Evolutionary conservation across 2,888 invertebrate species (phyloP), one percentile per base, ranked within the genome.

Genomic region (Oscheius sp.): DNA sequence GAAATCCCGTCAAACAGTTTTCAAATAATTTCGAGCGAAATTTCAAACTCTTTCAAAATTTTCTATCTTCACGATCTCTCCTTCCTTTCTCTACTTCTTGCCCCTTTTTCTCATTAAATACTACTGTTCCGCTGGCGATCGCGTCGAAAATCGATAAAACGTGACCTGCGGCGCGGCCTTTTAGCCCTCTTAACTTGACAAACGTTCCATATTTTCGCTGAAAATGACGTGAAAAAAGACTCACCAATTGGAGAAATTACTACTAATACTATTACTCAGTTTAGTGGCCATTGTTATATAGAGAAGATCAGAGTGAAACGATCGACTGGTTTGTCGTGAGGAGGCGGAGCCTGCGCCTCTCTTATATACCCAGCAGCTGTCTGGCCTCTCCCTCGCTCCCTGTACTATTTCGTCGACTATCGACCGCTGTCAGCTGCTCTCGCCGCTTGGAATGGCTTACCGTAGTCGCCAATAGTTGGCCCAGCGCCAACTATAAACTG

Each of bases 371-470:
- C 21, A 42, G 51, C 42, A 42, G 42, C 42, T 42, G 2, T 73
- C 65, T 73, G 63, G 48, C 51, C 35, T 73, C 73, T 73, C 73
- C 42, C 42, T n/a, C 42, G 1, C 37, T 62, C 11, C 13, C 4
- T 37, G 35, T 21, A 48, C 62, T 62, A 11, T 72, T 48, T 73
- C 65, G 63, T 50, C 48, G 21, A 37, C n/a, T 42, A 70, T 71
- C 60, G 71, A 60, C 47, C 29, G 51, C 42, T n/a, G 66, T 57
- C 70, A 58, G 58, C 58, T 65, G 63, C 33, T 21, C 21, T 3
- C 55, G 13, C 21, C 37, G 47, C 42, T 73, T 58, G 70, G 59
- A 70, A 70, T 70, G 70, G 58, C 58, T 70, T 70, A 70, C 70
- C 70, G 70, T 70, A 70, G 29, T 58, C 48, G 13, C 29, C 11